These are phyloP conservation scores for Monomorium pharaonis DNA, from an alignment of 1,140 invertebrate genomes.

Conservation along the genomic window DNA sequence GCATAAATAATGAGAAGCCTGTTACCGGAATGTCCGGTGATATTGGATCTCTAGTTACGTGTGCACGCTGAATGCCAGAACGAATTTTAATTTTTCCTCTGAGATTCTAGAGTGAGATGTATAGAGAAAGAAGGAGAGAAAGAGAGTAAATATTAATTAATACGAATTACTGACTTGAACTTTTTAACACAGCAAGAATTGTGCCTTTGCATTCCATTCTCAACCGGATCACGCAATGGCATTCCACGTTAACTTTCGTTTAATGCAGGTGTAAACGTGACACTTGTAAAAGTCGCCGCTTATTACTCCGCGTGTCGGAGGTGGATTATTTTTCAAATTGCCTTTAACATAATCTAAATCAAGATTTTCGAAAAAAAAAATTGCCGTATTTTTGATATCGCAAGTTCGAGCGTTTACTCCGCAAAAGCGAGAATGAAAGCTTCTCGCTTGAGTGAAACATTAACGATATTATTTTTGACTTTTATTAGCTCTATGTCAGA, in stretches of 20 bases:
- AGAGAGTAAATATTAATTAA: slow-evolving; percentile 76
- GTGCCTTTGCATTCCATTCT: slow-evolving; percentile 61
- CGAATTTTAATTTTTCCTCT: slow-evolving; percentile 74
- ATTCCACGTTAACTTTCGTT: slow-evolving; percentile 51
- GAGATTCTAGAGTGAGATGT: slow-evolving; percentile 47
- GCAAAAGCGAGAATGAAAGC: not conserved
- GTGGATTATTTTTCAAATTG: not conserved
- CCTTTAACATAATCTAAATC: not conserved
- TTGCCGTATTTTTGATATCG: not conserved
- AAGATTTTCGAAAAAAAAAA: not conserved
- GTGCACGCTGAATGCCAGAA: not conserved
- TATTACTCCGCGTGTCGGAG: not conserved
- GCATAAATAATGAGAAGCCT: slow-evolving; percentile 78
- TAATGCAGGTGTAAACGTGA: not conserved
- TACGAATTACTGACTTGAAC: slow-evolving; percentile 75
- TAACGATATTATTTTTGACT: not conserved
- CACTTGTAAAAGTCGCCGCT: slow-evolving; percentile 10
- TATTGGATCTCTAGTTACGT: slow-evolving; percentile 53
- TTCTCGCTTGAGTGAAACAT: not conserved
- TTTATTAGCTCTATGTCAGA: slow-evolving; percentile 2
- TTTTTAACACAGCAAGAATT: slow-evolving; percentile 50
- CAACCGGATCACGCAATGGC: slow-evolving; percentile 69
- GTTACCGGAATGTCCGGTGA: slow-evolving; percentile 59
- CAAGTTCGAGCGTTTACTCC: not conserved
- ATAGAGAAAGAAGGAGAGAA: slow-evolving; percentile 48